Evolutionary conservation across 2,113 vertebrate genomes (phyloP), one percentile per base, ranked within the genome.

Genomic region (Tor tambroides): DNA sequence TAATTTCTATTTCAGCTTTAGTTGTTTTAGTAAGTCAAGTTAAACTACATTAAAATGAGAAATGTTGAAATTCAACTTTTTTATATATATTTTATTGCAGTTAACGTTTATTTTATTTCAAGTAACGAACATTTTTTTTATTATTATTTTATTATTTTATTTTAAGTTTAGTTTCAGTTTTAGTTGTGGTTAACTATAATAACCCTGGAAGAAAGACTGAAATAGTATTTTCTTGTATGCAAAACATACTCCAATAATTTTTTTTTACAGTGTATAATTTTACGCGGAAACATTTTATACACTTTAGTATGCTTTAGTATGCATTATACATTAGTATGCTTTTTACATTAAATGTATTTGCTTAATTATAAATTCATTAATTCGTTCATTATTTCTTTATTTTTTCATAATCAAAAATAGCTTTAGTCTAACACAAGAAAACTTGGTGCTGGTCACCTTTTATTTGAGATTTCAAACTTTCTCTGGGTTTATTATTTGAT

Each of bases 401-500:
- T 32, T 11, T 19, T 19, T 15, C 5, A 35, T n/a, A 61, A 59
- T 80, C 8, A 28, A 35, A 63, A 80, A 43, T 63, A 43, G 35
- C 6, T 65, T 65, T 81, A 4, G 6, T 19, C 32, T 41, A 43
- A 23, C 23, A 63, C 56, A 38, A 49, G 1, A 2, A 61, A 35
- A 80, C 21, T 35, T 61, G 6, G 54, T 61, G 8, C 54, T 1
- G 26, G 80, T 69, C 80, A 82, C 38, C 17, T 65, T 80, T 26
- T 80, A 78, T 26, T 54, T 74, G 21, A 8, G 28, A 54, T 38
- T 84, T 59, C 21, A 84, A 59, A 84, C 69, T 26, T 74, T 82
- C 56, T 19, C 43, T 56, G 21, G 12, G 11, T 38, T 74, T 74
- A 74, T 74, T 72, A 85, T 83, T 89, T 61, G 41, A 46, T 38